Evolutionary conservation across 64 coral and sea anemone genomes (phyloP).

Genomic region (Trachythela sp.): DNA sequence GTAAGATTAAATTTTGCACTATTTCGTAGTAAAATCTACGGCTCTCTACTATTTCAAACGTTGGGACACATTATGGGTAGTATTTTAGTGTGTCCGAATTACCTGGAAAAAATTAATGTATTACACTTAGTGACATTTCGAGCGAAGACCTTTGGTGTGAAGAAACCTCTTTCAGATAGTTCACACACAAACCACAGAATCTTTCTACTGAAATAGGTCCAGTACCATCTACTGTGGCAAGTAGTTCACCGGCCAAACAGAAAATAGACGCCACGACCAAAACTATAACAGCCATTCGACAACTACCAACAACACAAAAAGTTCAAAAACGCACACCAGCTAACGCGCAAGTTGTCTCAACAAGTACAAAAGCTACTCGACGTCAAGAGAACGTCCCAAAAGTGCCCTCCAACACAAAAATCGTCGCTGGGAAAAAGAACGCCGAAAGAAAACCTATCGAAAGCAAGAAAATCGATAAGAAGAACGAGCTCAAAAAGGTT

Average conservation of each 20-base stretch:
- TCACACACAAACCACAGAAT: too few species aligned
- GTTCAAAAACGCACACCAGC: neutral
- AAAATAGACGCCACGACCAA: neutral
- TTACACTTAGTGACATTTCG: too few species aligned
- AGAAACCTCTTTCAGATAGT: too few species aligned
- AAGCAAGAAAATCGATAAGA: neutral
- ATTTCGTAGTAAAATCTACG: too few species aligned
- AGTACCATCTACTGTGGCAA: neutral
- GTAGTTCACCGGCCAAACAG: too few species aligned
- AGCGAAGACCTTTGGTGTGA: too few species aligned
- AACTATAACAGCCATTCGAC: neutral
- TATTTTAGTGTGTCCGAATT: too few species aligned
- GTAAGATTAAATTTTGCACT: too few species aligned
- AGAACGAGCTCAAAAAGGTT: neutral
- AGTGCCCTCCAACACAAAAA: neutral
- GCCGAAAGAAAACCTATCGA: neutral
- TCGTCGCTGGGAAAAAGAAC: neutral
- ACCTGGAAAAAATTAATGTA: too few species aligned
- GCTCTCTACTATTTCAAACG: too few species aligned
- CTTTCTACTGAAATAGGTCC: neutral
- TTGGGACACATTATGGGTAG: too few species aligned
- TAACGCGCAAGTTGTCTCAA: neutral
- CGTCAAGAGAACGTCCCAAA: neutral
- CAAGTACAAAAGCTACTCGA: neutral
- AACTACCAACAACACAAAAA: neutral